Conservation (phyloP, 2,113 vertebrate genomes). For the Carollia perspicillata region DNA sequence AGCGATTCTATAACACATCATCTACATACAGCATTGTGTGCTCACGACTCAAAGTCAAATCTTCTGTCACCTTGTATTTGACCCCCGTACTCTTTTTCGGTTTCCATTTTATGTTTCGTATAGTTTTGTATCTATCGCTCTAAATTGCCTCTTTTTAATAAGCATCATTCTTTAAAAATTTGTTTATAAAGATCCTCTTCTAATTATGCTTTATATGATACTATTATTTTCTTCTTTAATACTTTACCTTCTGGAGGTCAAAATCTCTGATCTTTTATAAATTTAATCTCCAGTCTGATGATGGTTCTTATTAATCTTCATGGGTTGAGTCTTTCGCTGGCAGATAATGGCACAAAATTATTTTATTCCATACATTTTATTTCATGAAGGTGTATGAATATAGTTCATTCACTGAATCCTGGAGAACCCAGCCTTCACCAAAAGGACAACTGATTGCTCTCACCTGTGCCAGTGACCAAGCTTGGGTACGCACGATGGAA, state of each 20-base stretch:
- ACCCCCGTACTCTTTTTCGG: background rate
- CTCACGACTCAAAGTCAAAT: background rate
- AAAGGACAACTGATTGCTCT: background rate
- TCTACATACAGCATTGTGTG: background rate
- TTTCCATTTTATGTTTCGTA: background rate
- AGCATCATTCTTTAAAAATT: background rate
- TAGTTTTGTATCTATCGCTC: background rate
- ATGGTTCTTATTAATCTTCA: background rate
- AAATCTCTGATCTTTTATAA: background rate
- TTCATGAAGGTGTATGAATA: background rate
- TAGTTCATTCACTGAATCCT: background rate
- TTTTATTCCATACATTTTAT: slow-evolving; percentile 19
- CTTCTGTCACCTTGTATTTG: background rate
- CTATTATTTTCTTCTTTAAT: background rate
- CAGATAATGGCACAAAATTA: background rate
- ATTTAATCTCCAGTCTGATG: background rate
- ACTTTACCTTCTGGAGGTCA: background rate
- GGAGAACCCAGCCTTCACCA: background rate
- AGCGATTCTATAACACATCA: background rate
- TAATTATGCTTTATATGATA: background rate
- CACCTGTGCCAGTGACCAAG: background rate
- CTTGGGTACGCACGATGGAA: background rate
- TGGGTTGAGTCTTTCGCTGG: background rate
- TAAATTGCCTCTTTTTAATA: background rate
- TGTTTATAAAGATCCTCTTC: background rate